phyloP scores from a whole-genome alignment of 2,888 invertebrate species.

The Pyrrhia umbra region DNA sequence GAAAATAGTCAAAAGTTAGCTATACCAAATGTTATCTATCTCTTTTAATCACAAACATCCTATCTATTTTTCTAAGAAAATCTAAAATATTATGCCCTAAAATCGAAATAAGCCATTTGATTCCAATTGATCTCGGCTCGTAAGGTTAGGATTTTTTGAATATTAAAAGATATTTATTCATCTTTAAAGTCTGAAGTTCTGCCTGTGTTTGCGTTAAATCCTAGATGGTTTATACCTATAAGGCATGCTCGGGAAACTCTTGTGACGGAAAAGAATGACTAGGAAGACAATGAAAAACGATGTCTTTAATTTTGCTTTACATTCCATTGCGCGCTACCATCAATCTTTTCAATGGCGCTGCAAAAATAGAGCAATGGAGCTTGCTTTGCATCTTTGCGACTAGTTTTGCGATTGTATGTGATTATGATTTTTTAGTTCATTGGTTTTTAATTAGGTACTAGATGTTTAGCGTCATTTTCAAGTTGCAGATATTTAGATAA shows the following conservation, averaged over 20 bases:
- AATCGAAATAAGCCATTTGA: slow-evolving; percentile 25
- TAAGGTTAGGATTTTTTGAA: slow-evolving; percentile 21
- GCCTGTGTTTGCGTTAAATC: background rate
- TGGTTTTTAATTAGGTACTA: too few species aligned
- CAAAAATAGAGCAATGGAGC: slow-evolving; percentile 37
- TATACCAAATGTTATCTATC: too few species aligned
- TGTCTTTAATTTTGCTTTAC: slow-evolving; percentile 55
- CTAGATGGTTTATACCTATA: slow-evolving; percentile 16
- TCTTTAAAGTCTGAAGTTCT: background rate
- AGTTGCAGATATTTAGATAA: too few species aligned
- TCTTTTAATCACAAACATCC: slow-evolving; percentile 1
- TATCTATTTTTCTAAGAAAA: slow-evolving; percentile 14
- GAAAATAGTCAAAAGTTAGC: too few species aligned
- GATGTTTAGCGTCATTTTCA: too few species aligned
- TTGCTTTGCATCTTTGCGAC: slow-evolving; percentile 7
- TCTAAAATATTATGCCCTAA: slow-evolving; percentile 30
- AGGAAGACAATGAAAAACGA: slow-evolving; percentile 56
- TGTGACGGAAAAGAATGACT: slow-evolving; percentile 50
- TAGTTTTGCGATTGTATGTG: slow-evolving; percentile 4
- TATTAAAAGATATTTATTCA: slow-evolving; percentile 22
- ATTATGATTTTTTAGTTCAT: too few species aligned
- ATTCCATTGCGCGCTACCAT: slow-evolving; percentile 54
- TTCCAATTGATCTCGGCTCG: slow-evolving; percentile 20
- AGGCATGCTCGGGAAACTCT: slow-evolving; percentile 30
- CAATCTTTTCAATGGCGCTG: slow-evolving; percentile 41